Percentiles rank a stretch among this genome's conserved stretches.
These are phyloP conservation scores for Sepioteuthis lessoniana DNA, from an alignment of 2,888 invertebrate genomes.

Conservation along the genomic window DNA sequence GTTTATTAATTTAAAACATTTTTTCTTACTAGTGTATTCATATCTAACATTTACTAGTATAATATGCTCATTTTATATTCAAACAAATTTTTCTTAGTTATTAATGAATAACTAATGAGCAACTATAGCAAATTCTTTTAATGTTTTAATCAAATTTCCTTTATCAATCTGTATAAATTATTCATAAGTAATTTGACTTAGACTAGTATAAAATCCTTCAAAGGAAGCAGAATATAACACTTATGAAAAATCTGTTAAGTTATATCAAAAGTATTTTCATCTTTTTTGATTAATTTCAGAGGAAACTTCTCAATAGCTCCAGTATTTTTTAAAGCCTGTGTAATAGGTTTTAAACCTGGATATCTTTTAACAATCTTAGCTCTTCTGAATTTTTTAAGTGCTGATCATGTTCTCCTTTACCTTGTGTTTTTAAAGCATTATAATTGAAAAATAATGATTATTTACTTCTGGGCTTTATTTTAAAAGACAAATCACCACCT, in stretches of 20 bases:
- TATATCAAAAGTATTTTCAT: too few species aligned
- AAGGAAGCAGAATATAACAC: not conserved
- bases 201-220: not conserved
- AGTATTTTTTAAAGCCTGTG: too few species aligned
- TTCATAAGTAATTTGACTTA: not conserved
- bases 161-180: not conserved
- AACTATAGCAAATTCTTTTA: not conserved
- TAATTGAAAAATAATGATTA: too few species aligned
- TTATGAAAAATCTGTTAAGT: not conserved
- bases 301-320: too few species aligned
- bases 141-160: not conserved
- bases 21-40: not conserved
- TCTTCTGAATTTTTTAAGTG: too few species aligned
- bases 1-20: not conserved
- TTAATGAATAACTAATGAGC: not conserved
- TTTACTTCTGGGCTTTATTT: too few species aligned
- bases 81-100: not conserved
- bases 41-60: not conserved
- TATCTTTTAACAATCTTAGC: too few species aligned
- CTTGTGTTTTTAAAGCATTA: too few species aligned
- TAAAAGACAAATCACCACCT: too few species aligned
- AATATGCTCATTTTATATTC: not conserved
- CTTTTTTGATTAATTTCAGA: too few species aligned
- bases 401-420: too few species aligned
- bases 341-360: too few species aligned